Evolutionary conservation across 2,797 vertebrate species (phyloP), one percentile per base, ranked within the genome.

Genomic region (Enteromius anoplus): DNA sequence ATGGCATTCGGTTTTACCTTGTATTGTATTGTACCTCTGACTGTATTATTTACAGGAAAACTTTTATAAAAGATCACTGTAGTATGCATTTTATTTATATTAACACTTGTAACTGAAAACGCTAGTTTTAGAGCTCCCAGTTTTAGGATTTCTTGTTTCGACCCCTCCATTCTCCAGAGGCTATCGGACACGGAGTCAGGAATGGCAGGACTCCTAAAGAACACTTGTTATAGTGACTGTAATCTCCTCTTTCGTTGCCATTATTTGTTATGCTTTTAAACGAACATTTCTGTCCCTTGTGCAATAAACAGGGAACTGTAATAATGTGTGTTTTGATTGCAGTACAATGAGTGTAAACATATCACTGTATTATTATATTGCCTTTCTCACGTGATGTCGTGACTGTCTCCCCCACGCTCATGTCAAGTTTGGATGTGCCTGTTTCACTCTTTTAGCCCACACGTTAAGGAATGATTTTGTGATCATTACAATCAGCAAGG

Each of bases 121-220:
- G 88, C 87, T 95, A 94, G 94, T 93, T 89, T 93, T 94, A 94
- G 92, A 90, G 90, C 90, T 90, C 88, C 91, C 90, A 90, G 86
- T 91, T 91, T 73, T 93, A 93, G 71, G 90, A 92, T 90, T 89
- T 90, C 91, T 93, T 34, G 65, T 83, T 83, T 82, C 49, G 51
- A 77, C 60, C 19, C 40, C 60, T 76, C 75, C 45, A 76, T 85
- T 78, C 80, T 79, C 80, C 72, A 73, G 85, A 79, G 71, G 55
- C 14, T 68, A 75, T 75, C 3, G 62, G 78, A 87, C 70, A 81
- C 15, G 77, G 64, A 85, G 85, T 84, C 76, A 51, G 73, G 80
- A 84, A 81, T 60, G 82, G 23, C 51, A 17, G 81, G 85, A 86
- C 85, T 85, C 82, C 84, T 81, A 71, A 85, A 80, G 81, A 87